Evolutionary conservation across 2,113 vertebrate species (phyloP), one percentile per base, ranked within the genome.

Genomic region (Theropithecus gelada): DNA sequence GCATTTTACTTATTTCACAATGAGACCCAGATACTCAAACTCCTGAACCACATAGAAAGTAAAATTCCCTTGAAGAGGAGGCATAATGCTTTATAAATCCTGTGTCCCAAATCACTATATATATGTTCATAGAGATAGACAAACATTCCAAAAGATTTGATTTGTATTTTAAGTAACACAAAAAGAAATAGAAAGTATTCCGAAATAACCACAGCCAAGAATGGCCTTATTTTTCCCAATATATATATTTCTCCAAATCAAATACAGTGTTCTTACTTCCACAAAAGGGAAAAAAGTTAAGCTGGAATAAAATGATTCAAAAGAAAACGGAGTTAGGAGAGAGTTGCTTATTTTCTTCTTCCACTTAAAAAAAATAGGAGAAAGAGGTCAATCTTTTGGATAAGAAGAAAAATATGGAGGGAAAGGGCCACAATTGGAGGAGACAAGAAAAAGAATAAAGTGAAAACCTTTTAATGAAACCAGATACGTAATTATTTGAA

Each of bases 221-320:
- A 8, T 40, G 81, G 38, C 17, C 55, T 90, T 8, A 85, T 94
- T 92, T 57, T 90, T 64, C 14, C 82, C 59, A 5, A 0, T 25
- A 75, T 52, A 6, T 48, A 7, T 78, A 38, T 64, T 0, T 48
- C 40, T 95, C 87, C 93, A 50, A 61, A 97, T 97, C 87, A 92
- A 89, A 96, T 83, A 64, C 25, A 94, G 0, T 17, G 92, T 92
- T 48, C 76, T 68, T 92, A 61, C 79, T 91, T 96, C 32, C 22
- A 72, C 25, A 35, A 86, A 17, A 13, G 1, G 1, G 9, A 5
- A 7, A 4, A 6, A 40, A 72, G 13, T 22, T 2, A 82, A 45
- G 10, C 8, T 70, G 48, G 32, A 32, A 61, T 35, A 80, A 95
- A 92, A 68, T 59, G 6, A 88, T 45, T 40, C 12, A 27, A 83